These are phyloP conservation scores for Mythimna albipuncta DNA, from an alignment of 2,888 invertebrate species.

Conservation along the genomic window DNA sequence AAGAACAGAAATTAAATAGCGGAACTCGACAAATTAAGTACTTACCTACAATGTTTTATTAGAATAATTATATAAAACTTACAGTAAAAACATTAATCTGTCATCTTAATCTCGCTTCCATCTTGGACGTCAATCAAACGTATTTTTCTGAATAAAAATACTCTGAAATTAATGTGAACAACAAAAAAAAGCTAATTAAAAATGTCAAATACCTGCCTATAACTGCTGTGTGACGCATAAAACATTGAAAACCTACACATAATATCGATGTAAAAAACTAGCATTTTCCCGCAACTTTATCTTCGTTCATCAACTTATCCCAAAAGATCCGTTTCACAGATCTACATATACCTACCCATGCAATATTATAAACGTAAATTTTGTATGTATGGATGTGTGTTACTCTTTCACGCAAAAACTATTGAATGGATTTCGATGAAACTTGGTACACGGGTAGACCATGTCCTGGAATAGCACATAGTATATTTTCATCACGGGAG, in stretches of 20 bases:
- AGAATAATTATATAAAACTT: not conserved
- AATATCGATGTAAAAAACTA: not conserved
- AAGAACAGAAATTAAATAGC: not conserved
- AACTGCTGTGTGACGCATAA: not conserved
- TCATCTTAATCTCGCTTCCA: not conserved
- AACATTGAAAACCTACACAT: not conserved
- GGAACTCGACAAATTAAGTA: not conserved
- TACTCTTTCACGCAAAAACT: too few relatives aligned
- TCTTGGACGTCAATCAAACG: conserved; percentile 2
- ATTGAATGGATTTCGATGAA: too few relatives aligned
- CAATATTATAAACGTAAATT: too few relatives aligned
- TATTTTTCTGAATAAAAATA: not conserved
- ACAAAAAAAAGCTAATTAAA: not conserved
- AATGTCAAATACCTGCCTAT: not conserved
- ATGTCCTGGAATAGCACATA: too few relatives aligned
- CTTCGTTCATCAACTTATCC: too few relatives aligned
- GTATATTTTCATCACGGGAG: too few relatives aligned
- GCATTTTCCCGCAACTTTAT: not conserved
- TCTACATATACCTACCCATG: too few relatives aligned
- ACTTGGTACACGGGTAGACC: too few relatives aligned
- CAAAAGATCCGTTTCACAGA: too few relatives aligned
- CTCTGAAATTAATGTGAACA: not conserved
- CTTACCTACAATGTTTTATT: not conserved
- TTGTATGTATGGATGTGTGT: too few relatives aligned
- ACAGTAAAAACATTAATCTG: not conserved